Percentiles rank a stretch among this genome's conserved stretches.
These are phyloP conservation scores for Chalcosyrphus nemorum DNA, from an alignment of 2,888 invertebrate species.

Conservation along the genomic window DNA sequence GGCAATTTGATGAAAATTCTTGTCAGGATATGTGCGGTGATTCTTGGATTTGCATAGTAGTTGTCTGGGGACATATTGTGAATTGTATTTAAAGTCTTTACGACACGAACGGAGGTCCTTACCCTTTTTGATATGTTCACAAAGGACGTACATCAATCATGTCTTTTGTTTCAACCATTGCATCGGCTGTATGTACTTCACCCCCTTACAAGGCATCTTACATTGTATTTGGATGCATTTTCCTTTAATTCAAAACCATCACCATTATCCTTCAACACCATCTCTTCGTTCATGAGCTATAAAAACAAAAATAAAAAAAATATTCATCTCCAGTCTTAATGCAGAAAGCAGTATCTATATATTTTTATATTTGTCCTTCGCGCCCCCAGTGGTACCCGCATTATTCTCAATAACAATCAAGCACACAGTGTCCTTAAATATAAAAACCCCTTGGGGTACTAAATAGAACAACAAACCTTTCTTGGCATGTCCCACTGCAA, in stretches of 20 bases:
- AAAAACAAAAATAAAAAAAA: constrained; percentile 59
- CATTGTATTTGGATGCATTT: too few relatives aligned
- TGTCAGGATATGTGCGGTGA: constrained; percentile 32
- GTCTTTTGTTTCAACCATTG: too few relatives aligned
- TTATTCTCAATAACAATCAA: constrained; percentile 61
- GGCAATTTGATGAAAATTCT: constrained; percentile 18
- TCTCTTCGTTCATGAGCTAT: too few relatives aligned
- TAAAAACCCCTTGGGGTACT: constrained; percentile 28
- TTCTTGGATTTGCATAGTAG: constrained; percentile 49
- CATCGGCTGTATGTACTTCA: too few relatives aligned
- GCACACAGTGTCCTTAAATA: constrained; percentile 53
- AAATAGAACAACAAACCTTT: background rate
- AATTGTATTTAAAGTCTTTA: too few relatives aligned
- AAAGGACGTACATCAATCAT: too few relatives aligned
- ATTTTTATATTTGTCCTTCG: background rate
- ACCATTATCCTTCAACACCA: too few relatives aligned
- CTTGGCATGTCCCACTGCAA: constrained; percentile 56
- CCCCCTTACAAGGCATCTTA: too few relatives aligned
- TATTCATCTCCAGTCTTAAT: constrained; percentile 53
- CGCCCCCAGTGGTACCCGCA: constrained; percentile 25
- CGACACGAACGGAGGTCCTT: too few relatives aligned
- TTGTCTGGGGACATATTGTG: constrained; percentile 39
- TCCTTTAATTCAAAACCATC: too few relatives aligned
- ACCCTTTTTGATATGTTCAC: too few relatives aligned
- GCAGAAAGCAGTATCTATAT: constrained; percentile 26